phyloP scores from a whole-genome alignment of 2,888 invertebrate species.

The Cyrtodaria siliqua region DNA sequence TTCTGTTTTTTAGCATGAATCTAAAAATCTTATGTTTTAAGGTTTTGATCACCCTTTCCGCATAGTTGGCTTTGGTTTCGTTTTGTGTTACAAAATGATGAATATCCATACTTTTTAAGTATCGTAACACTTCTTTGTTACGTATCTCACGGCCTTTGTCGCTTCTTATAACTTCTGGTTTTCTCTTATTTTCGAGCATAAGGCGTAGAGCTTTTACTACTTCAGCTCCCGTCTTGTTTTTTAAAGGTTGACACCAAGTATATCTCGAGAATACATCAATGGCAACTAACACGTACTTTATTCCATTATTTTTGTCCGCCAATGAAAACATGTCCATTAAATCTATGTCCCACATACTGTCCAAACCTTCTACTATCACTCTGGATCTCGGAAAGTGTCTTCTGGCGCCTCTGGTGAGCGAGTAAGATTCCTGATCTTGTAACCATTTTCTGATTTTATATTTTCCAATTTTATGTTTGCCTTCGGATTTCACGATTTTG shows the following conservation, averaged over 20 bases:
- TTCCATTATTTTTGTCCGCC: conserved; percentile 23
- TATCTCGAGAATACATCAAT: conserved; percentile 38
- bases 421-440: conserved; percentile 43
- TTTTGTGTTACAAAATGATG: conserved; percentile 20
- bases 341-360: conserved; percentile 41
- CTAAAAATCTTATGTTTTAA: conserved; percentile 17
- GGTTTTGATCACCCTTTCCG: too few relatives aligned
- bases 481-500: too few relatives aligned
- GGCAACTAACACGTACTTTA: conserved; percentile 23
- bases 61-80: too few relatives aligned
- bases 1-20: conserved; percentile 16
- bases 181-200: conserved; percentile 30
- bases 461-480: too few relatives aligned
- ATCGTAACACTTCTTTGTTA: conserved; percentile 21
- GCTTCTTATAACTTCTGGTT: conserved; percentile 36
- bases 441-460: conserved; percentile 45
- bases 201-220: conserved; percentile 25
- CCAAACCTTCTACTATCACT: conserved; percentile 36
- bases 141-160: conserved; percentile 30
- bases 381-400: conserved; percentile 14
- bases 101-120: conserved; percentile 19
- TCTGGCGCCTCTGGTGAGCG: conserved; percentile 33
- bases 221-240: conserved; percentile 26
- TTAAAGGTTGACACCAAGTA: conserved; percentile 26
- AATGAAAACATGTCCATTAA: conserved; percentile 32